phyloP scores from a whole-genome alignment of 2,797 vertebrate genomes.

The Scyliorhinus canicula region DNA sequence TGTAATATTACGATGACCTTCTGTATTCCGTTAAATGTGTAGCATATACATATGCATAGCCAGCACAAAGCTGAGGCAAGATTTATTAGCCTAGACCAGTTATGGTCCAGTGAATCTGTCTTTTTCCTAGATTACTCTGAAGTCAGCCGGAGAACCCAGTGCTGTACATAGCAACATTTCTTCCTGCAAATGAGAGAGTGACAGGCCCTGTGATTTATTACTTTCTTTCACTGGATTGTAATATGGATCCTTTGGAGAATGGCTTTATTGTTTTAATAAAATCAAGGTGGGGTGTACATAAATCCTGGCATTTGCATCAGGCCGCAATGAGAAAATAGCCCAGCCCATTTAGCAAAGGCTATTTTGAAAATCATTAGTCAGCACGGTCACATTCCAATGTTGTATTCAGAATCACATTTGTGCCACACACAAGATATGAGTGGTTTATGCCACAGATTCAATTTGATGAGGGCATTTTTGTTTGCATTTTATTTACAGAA shows the following conservation, averaged over 20 bases:
- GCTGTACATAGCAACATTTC: neutral
- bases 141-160: neutral
- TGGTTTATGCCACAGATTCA: neutral
- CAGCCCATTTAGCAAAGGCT: neutral
- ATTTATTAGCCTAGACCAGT: neutral
- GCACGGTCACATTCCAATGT: neutral
- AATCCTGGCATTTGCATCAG: constrained; percentile 2
- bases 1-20: neutral
- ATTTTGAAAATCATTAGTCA: constrained; percentile 15
- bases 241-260: constrained; percentile 16
- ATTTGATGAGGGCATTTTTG: neutral
- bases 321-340: neutral
- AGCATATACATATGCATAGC: neutral
- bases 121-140: neutral
- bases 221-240: neutral
- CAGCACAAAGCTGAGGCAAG: neutral
- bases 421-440: neutral
- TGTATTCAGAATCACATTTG: neutral
- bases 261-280: constrained; percentile 28
- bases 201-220: neutral
- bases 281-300: neutral
- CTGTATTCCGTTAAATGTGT: neutral
- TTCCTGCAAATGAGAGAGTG: neutral
- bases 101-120: neutral
- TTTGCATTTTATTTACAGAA: neutral